Conservation (phyloP, 2,113 vertebrate genomes). For the Zingel zingel region DNA sequence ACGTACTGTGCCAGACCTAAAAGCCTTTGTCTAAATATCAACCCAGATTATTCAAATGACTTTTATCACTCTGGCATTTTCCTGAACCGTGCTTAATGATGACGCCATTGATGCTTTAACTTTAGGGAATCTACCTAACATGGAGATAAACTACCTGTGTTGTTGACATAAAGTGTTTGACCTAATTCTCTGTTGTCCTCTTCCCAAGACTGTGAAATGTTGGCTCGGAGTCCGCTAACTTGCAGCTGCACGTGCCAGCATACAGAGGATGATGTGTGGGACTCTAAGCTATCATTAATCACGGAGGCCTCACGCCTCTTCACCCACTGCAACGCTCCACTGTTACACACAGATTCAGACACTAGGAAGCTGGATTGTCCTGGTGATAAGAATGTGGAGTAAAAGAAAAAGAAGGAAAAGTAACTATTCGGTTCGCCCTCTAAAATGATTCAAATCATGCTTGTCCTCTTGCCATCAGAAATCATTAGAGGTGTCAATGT, state of each 20-base stretch:
- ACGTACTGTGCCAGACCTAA: constrained; percentile 53
- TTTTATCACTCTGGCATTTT: constrained; percentile 81
- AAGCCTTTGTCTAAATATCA: constrained; percentile 68
- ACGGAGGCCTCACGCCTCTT: constrained; percentile 65
- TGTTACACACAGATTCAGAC: constrained; percentile 44
- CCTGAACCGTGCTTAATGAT: constrained; percentile 65
- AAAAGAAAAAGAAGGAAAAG: background rate
- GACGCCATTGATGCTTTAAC: constrained; percentile 67
- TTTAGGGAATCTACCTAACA: constrained; percentile 40
- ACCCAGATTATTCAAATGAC: constrained; percentile 78
- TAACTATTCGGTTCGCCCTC: background rate
- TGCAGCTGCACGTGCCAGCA: constrained; percentile 68
- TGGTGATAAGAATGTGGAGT: constrained; percentile 25
- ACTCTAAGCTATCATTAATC: constrained; percentile 69
- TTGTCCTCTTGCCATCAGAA: constrained; percentile 23
- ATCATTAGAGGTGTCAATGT: constrained; percentile 24
- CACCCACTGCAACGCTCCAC: constrained; percentile 41
- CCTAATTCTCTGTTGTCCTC: constrained; percentile 51
- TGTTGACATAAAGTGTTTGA: constrained; percentile 59
- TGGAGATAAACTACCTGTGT: constrained; percentile 65
- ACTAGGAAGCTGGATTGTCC: constrained; percentile 36
- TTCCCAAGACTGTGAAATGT: constrained; percentile 42
- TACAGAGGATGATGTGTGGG: constrained; percentile 69
- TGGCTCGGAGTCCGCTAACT: constrained; percentile 50
- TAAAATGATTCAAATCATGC: constrained; percentile 6